phyloP scores from a whole-genome alignment of 1,140 invertebrate genomes.

The Neodiprion virginianus region DNA sequence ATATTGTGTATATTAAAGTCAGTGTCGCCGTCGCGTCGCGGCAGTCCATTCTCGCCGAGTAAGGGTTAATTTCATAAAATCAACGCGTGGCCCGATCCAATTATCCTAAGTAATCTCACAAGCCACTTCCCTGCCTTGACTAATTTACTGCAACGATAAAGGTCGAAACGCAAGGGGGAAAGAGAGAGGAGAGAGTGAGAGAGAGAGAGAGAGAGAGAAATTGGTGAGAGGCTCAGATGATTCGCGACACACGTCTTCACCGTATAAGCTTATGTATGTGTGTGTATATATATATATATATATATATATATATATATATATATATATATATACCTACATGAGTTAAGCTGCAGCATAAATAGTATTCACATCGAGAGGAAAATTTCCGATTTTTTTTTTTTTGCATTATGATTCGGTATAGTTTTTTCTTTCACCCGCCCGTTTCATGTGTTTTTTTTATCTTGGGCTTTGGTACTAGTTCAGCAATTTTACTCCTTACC shows the following conservation, averaged over 20 bases:
- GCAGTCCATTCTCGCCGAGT: constrained; percentile 6
- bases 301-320: background rate
- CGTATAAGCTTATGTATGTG: background rate
- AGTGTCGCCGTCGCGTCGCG: constrained; percentile 25
- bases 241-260: background rate
- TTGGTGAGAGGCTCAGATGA: background rate
- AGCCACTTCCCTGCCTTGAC: constrained; percentile 25
- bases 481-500: no score
- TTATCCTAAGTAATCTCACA: constrained; percentile 49
- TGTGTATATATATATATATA: background rate
- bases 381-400: no score
- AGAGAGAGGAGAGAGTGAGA: background rate
- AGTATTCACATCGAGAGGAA: no score
- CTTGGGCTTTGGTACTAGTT: no score
- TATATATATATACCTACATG: background rate
- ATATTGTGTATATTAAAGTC: constrained; percentile 35
- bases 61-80: constrained; percentile 45
- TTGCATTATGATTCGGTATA: no score
- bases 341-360: background rate
- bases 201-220: background rate
- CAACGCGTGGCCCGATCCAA: constrained; percentile 38
- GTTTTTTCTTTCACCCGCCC: no score
- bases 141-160: constrained; percentile 39
- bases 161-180: background rate
- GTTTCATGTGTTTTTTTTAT: no score